A percentile compares a stretch with the other conserved stretches of the same genome.
phyloP scores from a whole-genome alignment of 2,888 invertebrate genomes.

The Osedax fenrisi region DNA sequence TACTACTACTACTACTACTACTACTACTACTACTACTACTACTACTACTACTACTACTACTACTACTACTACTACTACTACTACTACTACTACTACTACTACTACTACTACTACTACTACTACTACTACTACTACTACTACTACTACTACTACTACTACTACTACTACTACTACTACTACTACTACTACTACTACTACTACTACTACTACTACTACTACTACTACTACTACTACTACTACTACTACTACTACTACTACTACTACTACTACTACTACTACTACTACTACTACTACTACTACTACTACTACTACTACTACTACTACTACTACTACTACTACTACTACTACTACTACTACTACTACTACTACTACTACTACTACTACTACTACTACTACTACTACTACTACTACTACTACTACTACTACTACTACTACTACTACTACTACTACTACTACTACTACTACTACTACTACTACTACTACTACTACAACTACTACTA shows the following conservation, averaged over 20 bases:
- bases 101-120: neutral
- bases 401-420: neutral
- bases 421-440: neutral
- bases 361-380: neutral
- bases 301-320: neutral
- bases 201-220: neutral
- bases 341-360: neutral
- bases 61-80: constrained; percentile 10
- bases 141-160: neutral
- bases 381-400: neutral
- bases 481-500: neutral
- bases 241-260: neutral
- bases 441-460: neutral
- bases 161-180: neutral
- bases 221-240: neutral
- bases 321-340: neutral
- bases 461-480: neutral
- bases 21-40: constrained; percentile 33
- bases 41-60: constrained; percentile 31
- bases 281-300: neutral
- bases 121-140: neutral
- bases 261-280: neutral
- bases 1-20: constrained; percentile 35
- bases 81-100: neutral
- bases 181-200: neutral